phyloP scores from a whole-genome alignment of 2,797 vertebrate species.

The Clangula hyemalis region DNA sequence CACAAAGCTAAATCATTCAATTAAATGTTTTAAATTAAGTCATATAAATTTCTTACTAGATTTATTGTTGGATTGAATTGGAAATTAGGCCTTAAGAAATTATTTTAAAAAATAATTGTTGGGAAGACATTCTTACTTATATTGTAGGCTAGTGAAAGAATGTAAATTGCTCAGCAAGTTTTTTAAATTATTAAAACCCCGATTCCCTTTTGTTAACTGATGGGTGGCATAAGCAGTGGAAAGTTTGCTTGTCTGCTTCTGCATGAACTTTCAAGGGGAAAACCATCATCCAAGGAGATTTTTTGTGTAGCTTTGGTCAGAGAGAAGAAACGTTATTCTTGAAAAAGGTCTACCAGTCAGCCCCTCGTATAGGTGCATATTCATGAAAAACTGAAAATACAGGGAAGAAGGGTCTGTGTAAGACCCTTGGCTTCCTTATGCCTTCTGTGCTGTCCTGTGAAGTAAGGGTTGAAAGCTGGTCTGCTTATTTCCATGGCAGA shows the following conservation, averaged over 20 bases:
- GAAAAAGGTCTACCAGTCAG: background rate
- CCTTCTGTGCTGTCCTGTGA: background rate
- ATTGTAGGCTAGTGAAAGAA: background rate
- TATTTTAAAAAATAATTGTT: conserved; percentile 46
- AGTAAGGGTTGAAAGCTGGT: background rate
- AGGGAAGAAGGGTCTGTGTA: background rate
- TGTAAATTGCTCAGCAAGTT: background rate
- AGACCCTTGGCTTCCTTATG: background rate
- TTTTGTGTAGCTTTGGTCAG: background rate
- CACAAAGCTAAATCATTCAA: conserved; percentile 73
- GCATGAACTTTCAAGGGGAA: background rate
- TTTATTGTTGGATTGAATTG: conserved; percentile 52
- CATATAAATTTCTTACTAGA: conserved; percentile 55
- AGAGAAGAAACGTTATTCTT: background rate
- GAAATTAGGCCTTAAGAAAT: conserved; percentile 62
- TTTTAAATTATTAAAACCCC: background rate
- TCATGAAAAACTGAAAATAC: background rate
- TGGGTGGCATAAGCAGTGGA: background rate
- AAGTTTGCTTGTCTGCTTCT: background rate
- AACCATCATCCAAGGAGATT: background rate
- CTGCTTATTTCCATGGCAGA: background rate
- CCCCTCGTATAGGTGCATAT: background rate
- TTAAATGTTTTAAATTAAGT: conserved; percentile 72
- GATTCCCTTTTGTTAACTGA: background rate
- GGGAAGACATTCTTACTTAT: conserved; percentile 2